Base-by-base conservation (phyloP, 1,140 invertebrate genomes). In the Panagrolaimus sp. region DNA sequence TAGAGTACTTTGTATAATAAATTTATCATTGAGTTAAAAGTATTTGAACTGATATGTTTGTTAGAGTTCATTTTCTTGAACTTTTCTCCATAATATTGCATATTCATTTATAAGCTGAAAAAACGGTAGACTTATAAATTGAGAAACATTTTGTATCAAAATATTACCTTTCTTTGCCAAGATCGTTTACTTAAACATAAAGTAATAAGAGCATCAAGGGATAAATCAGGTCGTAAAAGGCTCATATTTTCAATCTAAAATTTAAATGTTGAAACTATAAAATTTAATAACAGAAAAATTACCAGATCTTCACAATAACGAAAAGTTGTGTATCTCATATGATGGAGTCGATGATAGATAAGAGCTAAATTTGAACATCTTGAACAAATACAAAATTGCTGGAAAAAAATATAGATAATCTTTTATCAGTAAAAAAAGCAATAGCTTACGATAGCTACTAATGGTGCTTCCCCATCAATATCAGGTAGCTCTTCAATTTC, bases 291-390 rank as follows among this genome's bases (percentile, higher is more conserved):
- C 23, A 14, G 20, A 25, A n/a, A 31, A n/a, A 8, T 66, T 44
- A 72, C 71, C 71, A 66, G 68, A 45, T 73, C 70, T 43, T 72
- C 70, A 57, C 72, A 73, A 16, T 57, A 43, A 11, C 64, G 47
- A 14, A 71, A 42, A 42, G 72, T 38, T 5, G 69, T 47, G 31
- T 66, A 74, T 27, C 46, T 23, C 63, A 74, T 62, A 48, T 74
- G 73, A 63, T 74, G 70, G 27, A 70, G 63, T 14, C 43, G 44
- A 47, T 74, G 73, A 47, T 68, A 63, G 48, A 53, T 20, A 43
- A 68, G 5, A 53, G 73, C 14, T 45, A 69, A 1, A 27, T 68
- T 23, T 51, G 63, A 9, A 67, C 63, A 73, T 51, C 62, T 13
- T 13, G 16, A 23, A 43, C 68, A 67, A 47, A 57, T 11, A 13